These are phyloP conservation scores for Callipepla californica DNA, from an alignment of 2,113 vertebrate genomes.

Conservation along the genomic window DNA sequence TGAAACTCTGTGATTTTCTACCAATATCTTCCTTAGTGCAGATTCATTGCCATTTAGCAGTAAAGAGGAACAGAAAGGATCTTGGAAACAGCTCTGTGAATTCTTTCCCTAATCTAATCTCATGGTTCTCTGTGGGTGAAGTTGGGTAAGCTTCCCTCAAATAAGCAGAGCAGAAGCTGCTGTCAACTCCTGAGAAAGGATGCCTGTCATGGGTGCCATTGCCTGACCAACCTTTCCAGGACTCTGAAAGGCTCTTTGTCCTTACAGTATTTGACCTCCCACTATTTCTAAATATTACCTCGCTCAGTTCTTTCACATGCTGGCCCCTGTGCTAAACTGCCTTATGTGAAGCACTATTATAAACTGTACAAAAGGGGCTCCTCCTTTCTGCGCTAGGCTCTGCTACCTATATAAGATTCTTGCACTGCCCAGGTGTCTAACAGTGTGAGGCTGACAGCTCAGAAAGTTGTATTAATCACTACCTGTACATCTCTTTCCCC, in stretches of 20 bases:
- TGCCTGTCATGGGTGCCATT: not conserved
- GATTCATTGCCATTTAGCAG: not conserved
- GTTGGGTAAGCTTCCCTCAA: not conserved
- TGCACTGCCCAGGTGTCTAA: not conserved
- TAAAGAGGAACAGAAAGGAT: not conserved
- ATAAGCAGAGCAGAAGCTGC: not conserved
- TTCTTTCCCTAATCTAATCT: conserved; percentile 33
- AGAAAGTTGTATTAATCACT: not conserved
- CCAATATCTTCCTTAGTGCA: not conserved
- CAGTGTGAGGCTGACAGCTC: not conserved
- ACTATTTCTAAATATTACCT: not conserved
- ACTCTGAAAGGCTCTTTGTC: not conserved
- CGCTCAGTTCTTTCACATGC: not conserved
- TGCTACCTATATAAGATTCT: not conserved
- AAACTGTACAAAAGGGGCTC: not conserved
- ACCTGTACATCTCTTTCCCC: rapidly evolving
- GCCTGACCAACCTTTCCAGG: not conserved
- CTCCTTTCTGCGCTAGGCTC: not conserved
- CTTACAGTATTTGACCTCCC: not conserved
- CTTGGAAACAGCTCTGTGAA: not conserved
- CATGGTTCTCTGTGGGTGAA: not conserved
- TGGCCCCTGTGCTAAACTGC: not conserved
- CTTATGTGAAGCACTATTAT: not conserved
- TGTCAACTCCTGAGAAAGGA: not conserved
- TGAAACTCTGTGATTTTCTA: not conserved